These are phyloP conservation scores for Drosophila neocordata DNA, from an alignment of 1,140 invertebrate species.

Conservation along the genomic window DNA sequence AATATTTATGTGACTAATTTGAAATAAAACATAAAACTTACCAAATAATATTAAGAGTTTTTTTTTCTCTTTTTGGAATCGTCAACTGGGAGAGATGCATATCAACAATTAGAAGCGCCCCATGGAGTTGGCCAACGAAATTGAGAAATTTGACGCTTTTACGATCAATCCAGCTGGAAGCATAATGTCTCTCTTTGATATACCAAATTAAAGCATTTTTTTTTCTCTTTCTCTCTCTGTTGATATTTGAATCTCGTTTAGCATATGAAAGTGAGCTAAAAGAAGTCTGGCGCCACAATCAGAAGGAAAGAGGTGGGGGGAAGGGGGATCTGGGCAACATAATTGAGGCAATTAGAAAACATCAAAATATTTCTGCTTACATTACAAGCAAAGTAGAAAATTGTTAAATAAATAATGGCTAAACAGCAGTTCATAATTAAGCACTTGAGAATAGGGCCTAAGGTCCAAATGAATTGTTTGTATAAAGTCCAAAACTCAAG, in stretches of 20 bases:
- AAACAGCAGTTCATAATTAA: constrained; percentile 68
- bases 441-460: constrained; percentile 55
- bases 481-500: constrained; percentile 57
- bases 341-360: constrained; percentile 81
- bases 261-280: constrained; percentile 60
- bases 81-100: constrained; percentile 69
- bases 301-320: constrained; percentile 1
- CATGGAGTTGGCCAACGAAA: constrained; percentile 53
- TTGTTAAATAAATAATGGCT: constrained; percentile 73
- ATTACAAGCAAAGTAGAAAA: constrained; percentile 43
- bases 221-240: neutral
- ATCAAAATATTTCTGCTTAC: constrained; percentile 68
- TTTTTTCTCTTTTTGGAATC: neutral
- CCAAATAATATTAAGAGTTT: constrained; percentile 79
- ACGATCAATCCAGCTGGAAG: constrained; percentile 60
- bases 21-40: constrained; percentile 78
- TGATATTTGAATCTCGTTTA: constrained; percentile 60
- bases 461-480: constrained; percentile 62
- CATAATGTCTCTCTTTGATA: constrained; percentile 79
- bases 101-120: constrained; percentile 78
- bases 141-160: constrained; percentile 81
- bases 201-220: constrained; percentile 77
- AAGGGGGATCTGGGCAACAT: constrained; percentile 34
- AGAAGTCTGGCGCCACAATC: constrained; percentile 47
- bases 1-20: constrained; percentile 81